phyloP scores from a whole-genome alignment of 2,888 invertebrate genomes.

The Cantharis nigra region DNA sequence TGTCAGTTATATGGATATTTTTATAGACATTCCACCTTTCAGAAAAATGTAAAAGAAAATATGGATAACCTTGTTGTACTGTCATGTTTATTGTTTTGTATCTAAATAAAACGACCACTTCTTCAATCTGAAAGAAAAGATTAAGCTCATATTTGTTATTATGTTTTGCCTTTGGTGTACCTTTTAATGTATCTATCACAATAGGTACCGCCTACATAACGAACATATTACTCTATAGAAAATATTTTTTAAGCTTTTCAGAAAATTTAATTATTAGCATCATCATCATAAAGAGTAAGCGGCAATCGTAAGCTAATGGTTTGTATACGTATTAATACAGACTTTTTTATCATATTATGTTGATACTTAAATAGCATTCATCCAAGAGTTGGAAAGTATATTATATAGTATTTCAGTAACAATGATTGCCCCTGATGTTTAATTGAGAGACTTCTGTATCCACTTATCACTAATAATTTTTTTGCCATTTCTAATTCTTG shows the following conservation, averaged over 20 bases:
- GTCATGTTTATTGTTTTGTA: slow-evolving; percentile 43
- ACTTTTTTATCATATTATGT: neutral
- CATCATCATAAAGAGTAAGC: neutral
- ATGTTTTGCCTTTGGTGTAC: neutral
- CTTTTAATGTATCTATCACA: neutral
- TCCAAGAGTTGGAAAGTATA: too few relatives aligned
- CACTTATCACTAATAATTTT: too few relatives aligned
- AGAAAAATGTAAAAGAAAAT: slow-evolving; percentile 44
- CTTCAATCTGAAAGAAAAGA: slow-evolving; percentile 46
- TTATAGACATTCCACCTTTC: slow-evolving; percentile 38
- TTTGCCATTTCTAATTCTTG: too few relatives aligned
- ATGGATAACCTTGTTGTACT: slow-evolving; percentile 48
- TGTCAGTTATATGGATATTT: slow-evolving; percentile 43
- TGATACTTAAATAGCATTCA: neutral
- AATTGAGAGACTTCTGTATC: too few relatives aligned
- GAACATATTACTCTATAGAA: neutral
- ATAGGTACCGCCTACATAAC: neutral
- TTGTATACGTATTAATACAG: neutral
- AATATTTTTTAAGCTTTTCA: neutral
- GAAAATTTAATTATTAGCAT: neutral
- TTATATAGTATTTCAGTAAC: too few relatives aligned
- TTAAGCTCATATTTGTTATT: slow-evolving; percentile 32
- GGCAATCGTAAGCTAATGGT: neutral
- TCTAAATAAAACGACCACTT: slow-evolving; percentile 28
- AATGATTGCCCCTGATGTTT: too few relatives aligned